Base-by-base conservation (phyloP, 1,140 invertebrate species). In the Dreissena rostriformis region DNA sequence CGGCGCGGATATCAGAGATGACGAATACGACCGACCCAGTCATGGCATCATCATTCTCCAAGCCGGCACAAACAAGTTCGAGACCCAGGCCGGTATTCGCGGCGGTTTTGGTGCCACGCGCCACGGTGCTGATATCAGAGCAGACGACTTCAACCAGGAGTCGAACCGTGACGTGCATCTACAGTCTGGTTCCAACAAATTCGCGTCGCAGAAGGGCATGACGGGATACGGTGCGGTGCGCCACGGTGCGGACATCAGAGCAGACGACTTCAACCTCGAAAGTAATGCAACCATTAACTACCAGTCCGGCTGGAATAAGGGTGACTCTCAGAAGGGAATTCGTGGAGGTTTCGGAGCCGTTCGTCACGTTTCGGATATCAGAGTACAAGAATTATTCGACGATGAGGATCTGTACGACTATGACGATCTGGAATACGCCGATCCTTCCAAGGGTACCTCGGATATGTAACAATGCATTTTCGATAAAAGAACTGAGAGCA, bases 171-270 rank as follows among this genome's bases (percentile, higher is more conserved):
- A 98, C 39, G 98, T 98, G 85, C 97, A 97, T 80, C 95, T 98
- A 0, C 98, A 99, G 92, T 97, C 97, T 68, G 98, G 98, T 61
- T 97, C 97, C 87, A 99, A 99, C 95, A 98, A 97, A 90, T 96
- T 97, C 52, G 91, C 91, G 55, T 89, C 88, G 22, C 91, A 93
- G 87, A 86, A 84, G 51, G 91, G 91, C 12, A 92, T 92, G 91
- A 80, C 63, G 17, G 74, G 66, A 67, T 85, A 89, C 61, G 91
- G 91, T 14, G 86, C 86, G 7, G 86, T 89, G 7, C 81, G 91
- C n/a, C 91, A 92, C 77, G 86, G 91, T 51, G 84, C 89, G 24
- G 90, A 91, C 70, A 90, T 92, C 68, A 80, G 87, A 74, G 84
- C 82, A n/a, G 90, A 91, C 51, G 88, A 91, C 24, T 72, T 85